A percentile compares a stretch with the other conserved stretches of the same genome.
Evolutionary conservation across 2,113 vertebrate genomes (phyloP).

Genomic region (Macrotus californicus): DNA sequence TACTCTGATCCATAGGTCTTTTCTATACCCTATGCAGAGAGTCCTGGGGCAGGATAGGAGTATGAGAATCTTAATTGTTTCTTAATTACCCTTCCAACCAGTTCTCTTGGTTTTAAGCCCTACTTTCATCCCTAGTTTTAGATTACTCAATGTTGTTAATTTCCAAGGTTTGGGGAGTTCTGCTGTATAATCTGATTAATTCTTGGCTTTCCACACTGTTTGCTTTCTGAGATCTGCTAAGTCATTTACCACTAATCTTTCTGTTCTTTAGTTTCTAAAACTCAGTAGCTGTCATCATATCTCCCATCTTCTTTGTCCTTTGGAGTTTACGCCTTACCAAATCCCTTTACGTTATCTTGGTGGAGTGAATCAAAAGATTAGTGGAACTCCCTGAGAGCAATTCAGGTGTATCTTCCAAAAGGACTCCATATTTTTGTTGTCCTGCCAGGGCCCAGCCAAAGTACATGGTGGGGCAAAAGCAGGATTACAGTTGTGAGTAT

Average conservation of each 20-base stretch:
- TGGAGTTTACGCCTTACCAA: neutral
- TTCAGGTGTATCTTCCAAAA: neutral
- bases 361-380: neutral
- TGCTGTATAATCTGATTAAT: slow-evolving; percentile 26
- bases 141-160: neutral
- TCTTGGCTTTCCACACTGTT: neutral
- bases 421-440: neutral
- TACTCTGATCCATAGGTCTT: neutral
- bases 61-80: neutral
- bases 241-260: slow-evolving; percentile 26
- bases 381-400: neutral
- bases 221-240: neutral
- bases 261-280: neutral
- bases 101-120: neutral
- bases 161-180: slow-evolving; percentile 13
- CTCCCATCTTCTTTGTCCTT: neutral
- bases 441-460: neutral
- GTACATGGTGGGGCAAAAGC: neutral
- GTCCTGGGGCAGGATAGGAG: too few species aligned
- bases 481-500: neutral
- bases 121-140: neutral
- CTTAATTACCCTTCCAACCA: neutral
- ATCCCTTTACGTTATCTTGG: neutral
- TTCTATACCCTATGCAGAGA: neutral
- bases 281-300: neutral